Evolutionary conservation across 2,888 invertebrate genomes (phyloP).

Genomic region (Prionchulus punctatus): DNA sequence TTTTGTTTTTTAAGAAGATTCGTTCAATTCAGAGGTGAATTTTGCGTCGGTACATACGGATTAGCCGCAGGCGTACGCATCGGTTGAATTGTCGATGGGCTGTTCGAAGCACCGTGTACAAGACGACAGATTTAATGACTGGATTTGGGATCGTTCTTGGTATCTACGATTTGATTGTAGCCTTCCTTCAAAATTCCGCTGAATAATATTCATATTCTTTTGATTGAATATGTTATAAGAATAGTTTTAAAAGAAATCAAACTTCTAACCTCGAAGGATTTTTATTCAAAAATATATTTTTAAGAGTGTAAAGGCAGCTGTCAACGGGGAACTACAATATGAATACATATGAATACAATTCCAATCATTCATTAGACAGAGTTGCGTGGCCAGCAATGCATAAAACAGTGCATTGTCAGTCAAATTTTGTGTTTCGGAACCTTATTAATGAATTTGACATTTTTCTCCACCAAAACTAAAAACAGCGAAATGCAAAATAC

Average conservation of each 20-base stretch:
- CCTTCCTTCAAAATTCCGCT: constrained; percentile 2
- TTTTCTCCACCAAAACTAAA: neutral
- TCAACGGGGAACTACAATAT: too few relatives aligned
- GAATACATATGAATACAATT: too few relatives aligned
- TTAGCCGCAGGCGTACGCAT: neutral
- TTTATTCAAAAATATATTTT: too few relatives aligned
- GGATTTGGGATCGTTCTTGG: neutral
- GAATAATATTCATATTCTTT: too few relatives aligned
- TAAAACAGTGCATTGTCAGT: too few relatives aligned
- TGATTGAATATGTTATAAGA: too few relatives aligned
- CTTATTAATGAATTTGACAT: neutral
- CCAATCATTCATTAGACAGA: too few relatives aligned
- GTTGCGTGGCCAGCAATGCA: too few relatives aligned
- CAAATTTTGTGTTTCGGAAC: too few relatives aligned
- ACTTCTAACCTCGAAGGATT: too few relatives aligned
- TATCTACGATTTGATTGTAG: neutral
- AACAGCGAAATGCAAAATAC: neutral
- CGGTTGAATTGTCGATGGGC: neutral
- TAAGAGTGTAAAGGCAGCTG: too few relatives aligned
- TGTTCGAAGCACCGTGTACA: neutral
- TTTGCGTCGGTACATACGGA: neutral
- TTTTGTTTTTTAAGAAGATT: neutral
- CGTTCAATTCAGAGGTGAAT: neutral
- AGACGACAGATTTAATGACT: neutral
- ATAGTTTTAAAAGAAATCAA: too few relatives aligned